Conservation (phyloP, 2,113 vertebrate species). For the sheep (Ovis aries) region DNA sequence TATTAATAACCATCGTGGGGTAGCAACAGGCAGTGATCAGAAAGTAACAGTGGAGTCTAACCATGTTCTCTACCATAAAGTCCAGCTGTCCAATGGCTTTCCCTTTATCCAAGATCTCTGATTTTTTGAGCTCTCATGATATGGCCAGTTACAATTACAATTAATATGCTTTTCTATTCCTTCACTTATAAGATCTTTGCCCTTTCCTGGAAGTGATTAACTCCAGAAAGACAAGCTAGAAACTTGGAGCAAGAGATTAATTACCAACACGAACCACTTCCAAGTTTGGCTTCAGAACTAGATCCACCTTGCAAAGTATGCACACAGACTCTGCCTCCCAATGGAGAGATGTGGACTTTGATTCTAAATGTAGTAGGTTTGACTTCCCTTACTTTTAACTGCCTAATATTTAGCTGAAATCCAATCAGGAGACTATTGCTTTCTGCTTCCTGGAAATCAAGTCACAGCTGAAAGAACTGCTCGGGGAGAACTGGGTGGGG, state of each 20-base stretch:
- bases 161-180: constrained; percentile 13
- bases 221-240: background rate
- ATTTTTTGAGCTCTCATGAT: background rate
- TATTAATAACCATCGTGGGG: background rate
- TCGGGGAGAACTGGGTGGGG: constrained; percentile 21
- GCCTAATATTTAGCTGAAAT: constrained; percentile 35
- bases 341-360: background rate
- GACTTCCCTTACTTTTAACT: constrained; percentile 43
- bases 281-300: constrained; percentile 43
- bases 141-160: background rate
- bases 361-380: constrained; percentile 37
- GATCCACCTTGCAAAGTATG: background rate
- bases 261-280: constrained; percentile 36
- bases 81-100: background rate
- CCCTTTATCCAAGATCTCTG: background rate
- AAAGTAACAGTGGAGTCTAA: background rate
- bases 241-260: constrained; percentile 15
- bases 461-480: constrained; percentile 34
- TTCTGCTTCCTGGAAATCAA: constrained; percentile 60
- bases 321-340: background rate
- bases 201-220: constrained; percentile 30
- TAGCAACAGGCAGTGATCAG: background rate
- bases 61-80: background rate
- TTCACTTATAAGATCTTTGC: constrained; percentile 10
- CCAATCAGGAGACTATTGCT: constrained; percentile 60